A percentile compares a stretch with the other conserved stretches of the same genome.
Evolutionary conservation across 2,888 invertebrate species (phyloP).

Genomic region (Uloborus plumipes): DNA sequence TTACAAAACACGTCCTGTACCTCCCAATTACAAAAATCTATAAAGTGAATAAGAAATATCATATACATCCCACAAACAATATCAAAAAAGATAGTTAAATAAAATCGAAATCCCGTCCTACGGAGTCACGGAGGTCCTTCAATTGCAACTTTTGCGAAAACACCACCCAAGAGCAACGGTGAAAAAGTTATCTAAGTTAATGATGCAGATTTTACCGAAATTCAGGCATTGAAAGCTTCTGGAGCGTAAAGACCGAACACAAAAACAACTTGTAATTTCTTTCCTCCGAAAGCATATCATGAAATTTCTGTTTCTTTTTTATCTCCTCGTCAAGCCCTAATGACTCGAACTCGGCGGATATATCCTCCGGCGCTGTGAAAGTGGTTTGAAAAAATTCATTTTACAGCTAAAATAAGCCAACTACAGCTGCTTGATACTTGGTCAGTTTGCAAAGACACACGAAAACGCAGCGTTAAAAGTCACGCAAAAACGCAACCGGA

Average conservation of each 20-base stretch:
- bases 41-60: too few relatives aligned
- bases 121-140: too few relatives aligned
- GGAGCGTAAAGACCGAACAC: neutral
- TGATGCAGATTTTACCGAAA: neutral
- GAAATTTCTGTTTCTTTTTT: constrained; percentile 3
- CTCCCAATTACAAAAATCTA: too few relatives aligned
- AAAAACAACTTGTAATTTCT: neutral
- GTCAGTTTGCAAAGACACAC: constrained; percentile 8
- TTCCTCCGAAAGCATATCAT: neutral
- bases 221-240: neutral
- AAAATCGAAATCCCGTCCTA: too few relatives aligned
- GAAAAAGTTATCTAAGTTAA: constrained; percentile 11
- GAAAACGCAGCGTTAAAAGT: constrained; percentile 2
- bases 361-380: constrained; percentile 34
- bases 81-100: too few relatives aligned
- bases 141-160: too few relatives aligned
- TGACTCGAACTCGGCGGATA: constrained; percentile 20
- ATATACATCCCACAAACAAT: too few relatives aligned
- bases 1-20: too few relatives aligned
- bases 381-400: constrained; percentile 30
- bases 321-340: constrained; percentile 24
- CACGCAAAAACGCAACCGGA: constrained; percentile 40
- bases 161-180: neutral
- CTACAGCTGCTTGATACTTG: neutral
- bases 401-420: constrained; percentile 25